Percentiles rank a stretch among this genome's conserved stretches.
These are phyloP conservation scores for Tympanuchus pallidicinctus DNA, from an alignment of 2,113 vertebrate species.

Conservation along the genomic window DNA sequence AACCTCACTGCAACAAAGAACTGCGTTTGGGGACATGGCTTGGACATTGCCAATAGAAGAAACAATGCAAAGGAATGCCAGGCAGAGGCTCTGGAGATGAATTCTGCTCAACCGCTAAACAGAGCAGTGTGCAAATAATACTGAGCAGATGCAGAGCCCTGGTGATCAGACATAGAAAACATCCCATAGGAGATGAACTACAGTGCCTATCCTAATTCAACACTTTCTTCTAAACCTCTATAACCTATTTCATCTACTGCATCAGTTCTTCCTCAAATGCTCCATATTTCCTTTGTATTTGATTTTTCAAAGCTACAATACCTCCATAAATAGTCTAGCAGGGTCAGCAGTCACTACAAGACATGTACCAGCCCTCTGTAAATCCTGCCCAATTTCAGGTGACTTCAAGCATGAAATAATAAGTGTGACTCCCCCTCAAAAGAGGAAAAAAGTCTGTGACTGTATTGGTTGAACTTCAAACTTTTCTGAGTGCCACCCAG, in stretches of 20 bases:
- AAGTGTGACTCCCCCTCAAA: background rate
- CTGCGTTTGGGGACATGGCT: background rate
- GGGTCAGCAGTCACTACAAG: background rate
- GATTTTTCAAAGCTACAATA: background rate
- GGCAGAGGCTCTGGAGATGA: background rate
- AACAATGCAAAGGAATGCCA: background rate
- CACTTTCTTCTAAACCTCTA: background rate
- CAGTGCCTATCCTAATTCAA: background rate
- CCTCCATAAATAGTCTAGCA: background rate
- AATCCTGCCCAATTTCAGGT: background rate
- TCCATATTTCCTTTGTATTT: background rate
- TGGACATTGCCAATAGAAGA: background rate
- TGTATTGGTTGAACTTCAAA: background rate
- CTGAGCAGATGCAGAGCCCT: background rate
- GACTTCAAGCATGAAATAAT: background rate
- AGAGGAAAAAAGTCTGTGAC: background rate
- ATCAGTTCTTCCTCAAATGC: background rate
- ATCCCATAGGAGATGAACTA: background rate
- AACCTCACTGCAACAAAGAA: background rate
- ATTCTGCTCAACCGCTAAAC: background rate
- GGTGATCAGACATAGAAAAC: background rate
- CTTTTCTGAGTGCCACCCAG: background rate
- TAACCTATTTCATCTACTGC: background rate
- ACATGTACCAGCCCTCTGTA: background rate
- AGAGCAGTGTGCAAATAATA: background rate